Base-by-base conservation (phyloP, 2,797 vertebrate genomes). In the Huso huso region DNA sequence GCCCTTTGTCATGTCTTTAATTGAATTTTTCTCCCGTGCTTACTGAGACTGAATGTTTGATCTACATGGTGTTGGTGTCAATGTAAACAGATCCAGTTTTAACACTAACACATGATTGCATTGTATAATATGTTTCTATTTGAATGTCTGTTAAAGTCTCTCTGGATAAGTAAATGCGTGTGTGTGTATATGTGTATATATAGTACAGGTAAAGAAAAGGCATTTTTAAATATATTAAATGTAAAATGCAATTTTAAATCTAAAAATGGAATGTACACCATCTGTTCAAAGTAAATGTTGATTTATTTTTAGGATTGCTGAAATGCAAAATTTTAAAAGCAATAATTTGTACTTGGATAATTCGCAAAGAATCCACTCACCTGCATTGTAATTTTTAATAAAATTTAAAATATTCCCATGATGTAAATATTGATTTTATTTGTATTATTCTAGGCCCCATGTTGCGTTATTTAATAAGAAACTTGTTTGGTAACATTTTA, bases 271-370 rank as follows among this genome's bases (percentile, higher is more conserved):
- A 52, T 49, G 51, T 12, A 10, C 59, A 51, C 48, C 23, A 18
- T 62, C 13, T 23, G 10, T 62, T 8, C 13, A 49, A 68, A 59
- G 13, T 60, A 60, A 61, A 69, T 58, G 59, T 49, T 68, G n/a
- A n/a, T 65, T 53, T 49, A n/a, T 6, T 63, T 50, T 66, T 15
- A 6, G 12, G 65, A 66, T 50, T 66, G 49, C 9, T 51, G 15
- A 63, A 72, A 63, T 65, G 63, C 58, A 48, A 59, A 18, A 67
- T 70, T 66, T 67, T 10, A 10, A 23, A 51, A 77, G 72, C 77
- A 81, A 79, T 80, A 79, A 79, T 77, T 62, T 80, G 61, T 76
- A 66, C 73, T 71, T 62, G 73, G 58, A 78, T 74, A 75, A 77
- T 81, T 73, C 71, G 78, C 55, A 68, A 64, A 69, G 12, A 61